phyloP scores from a whole-genome alignment of 2,113 vertebrate species.

The Baryphthengus martii region DNA sequence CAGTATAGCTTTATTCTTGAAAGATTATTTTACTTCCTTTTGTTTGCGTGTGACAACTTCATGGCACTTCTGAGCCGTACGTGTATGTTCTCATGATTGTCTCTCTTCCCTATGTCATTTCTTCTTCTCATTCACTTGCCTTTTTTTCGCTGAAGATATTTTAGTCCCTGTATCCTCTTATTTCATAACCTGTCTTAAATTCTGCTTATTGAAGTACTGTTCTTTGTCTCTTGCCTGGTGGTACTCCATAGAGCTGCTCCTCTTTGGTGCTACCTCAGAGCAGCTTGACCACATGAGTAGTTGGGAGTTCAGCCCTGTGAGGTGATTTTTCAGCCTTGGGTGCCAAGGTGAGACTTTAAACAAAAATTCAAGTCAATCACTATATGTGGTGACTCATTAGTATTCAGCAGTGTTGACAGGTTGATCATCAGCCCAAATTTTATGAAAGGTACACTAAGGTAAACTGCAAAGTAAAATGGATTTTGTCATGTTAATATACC shows the following conservation, averaged over 20 bases:
- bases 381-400: fast-evolving
- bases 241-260: background rate
- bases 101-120: background rate
- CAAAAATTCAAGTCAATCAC: background rate
- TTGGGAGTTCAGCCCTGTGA: background rate
- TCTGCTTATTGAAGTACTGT: background rate
- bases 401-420: background rate
- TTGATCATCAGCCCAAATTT: background rate
- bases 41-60: background rate
- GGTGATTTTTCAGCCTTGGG: background rate
- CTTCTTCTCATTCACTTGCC: background rate
- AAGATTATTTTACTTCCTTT: background rate
- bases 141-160: background rate
- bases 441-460: background rate
- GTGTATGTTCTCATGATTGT: background rate
- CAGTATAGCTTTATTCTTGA: background rate
- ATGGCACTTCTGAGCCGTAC: background rate
- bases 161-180: background rate
- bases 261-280: background rate
- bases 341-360: background rate
- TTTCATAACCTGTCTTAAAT: background rate
- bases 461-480: background rate
- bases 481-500: background rate
- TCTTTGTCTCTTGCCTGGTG: background rate
- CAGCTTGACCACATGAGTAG: background rate